Conservation (phyloP, 2,888 invertebrate species). For the Drosophila eohydei region DNA sequence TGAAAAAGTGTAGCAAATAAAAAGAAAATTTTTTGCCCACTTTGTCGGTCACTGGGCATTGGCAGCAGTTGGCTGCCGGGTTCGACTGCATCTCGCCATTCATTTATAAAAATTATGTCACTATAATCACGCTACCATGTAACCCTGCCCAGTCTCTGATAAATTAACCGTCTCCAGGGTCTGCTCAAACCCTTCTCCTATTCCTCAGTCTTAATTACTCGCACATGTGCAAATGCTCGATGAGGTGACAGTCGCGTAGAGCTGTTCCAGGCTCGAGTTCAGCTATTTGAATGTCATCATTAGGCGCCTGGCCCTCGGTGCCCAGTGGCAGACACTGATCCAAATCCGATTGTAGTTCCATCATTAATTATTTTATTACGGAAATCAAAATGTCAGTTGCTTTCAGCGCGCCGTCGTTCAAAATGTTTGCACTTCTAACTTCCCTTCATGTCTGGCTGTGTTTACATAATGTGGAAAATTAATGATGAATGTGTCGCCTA, state of each 20-base stretch:
- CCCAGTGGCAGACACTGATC: constrained; percentile 60
- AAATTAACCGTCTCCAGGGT: constrained; percentile 63
- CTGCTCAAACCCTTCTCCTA: constrained; percentile 50
- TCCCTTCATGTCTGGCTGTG: constrained; percentile 44
- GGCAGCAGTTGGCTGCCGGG: background rate
- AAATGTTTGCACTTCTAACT: constrained; percentile 59
- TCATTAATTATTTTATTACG: constrained; percentile 82
- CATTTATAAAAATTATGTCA: constrained; percentile 82
- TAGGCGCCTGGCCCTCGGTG: constrained; percentile 50
- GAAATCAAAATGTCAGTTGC: constrained; percentile 81
- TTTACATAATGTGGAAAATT: constrained; percentile 79
- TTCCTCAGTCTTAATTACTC: constrained; percentile 49
- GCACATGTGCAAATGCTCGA: constrained; percentile 34
- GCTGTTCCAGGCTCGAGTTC: constrained; percentile 1
- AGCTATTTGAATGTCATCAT: constrained; percentile 78
- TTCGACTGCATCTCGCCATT: constrained; percentile 12
- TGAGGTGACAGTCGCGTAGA: constrained; percentile 23
- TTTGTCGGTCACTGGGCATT: constrained; percentile 76
- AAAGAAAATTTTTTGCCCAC: constrained; percentile 57
- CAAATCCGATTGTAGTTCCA: constrained; percentile 60
- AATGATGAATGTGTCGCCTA: constrained; percentile 68
- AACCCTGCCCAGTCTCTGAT: constrained; percentile 43
- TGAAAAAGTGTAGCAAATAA: constrained; percentile 62
- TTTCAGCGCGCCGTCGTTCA: constrained; percentile 64
- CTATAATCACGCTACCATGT: constrained; percentile 74